A percentile compares a stretch with the other conserved stretches of the same genome.
phyloP scores from a whole-genome alignment of 2,888 invertebrate species.

The Therioaphis trifolii region DNA sequence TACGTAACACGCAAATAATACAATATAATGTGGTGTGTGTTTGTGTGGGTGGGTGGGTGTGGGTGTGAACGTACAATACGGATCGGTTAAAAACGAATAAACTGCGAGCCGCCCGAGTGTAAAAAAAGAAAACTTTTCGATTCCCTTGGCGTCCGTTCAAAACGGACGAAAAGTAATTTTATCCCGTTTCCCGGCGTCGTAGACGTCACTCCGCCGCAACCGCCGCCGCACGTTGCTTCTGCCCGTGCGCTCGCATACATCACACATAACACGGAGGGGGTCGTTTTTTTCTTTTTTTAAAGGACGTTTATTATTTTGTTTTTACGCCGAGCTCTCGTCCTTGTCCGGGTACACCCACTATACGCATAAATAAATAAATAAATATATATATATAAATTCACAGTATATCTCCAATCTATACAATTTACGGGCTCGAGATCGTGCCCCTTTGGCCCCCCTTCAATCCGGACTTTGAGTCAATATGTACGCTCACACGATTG shows the following conservation, averaged over 20 bases:
- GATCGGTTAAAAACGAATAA: slow-evolving; percentile 40
- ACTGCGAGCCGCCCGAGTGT: not conserved
- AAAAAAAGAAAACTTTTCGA: slow-evolving; percentile 29
- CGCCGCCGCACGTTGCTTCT: not conserved
- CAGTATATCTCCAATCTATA: too few species aligned
- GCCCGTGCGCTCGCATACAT: not conserved
- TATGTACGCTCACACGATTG: too few species aligned
- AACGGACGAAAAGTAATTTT: slow-evolving; percentile 48
- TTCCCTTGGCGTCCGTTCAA: slow-evolving; percentile 50
- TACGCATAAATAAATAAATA: not conserved
- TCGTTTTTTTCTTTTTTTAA: not conserved
- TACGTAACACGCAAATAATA: too few species aligned
- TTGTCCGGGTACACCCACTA: not conserved
- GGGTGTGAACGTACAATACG: not conserved
- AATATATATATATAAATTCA: not conserved
- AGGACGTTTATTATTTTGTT: slow-evolving; percentile 19
- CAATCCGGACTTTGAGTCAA: too few species aligned
- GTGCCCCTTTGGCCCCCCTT: not conserved
- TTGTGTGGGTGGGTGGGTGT: too few species aligned
- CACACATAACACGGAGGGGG: not conserved
- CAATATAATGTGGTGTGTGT: too few species aligned
- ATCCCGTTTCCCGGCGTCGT: slow-evolving; percentile 17
- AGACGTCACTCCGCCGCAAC: not conserved
- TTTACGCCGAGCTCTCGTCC: not conserved
- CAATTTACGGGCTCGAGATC: not conserved